Conservation (phyloP, 2,888 invertebrate genomes). For the Hydraecia micacea region DNA sequence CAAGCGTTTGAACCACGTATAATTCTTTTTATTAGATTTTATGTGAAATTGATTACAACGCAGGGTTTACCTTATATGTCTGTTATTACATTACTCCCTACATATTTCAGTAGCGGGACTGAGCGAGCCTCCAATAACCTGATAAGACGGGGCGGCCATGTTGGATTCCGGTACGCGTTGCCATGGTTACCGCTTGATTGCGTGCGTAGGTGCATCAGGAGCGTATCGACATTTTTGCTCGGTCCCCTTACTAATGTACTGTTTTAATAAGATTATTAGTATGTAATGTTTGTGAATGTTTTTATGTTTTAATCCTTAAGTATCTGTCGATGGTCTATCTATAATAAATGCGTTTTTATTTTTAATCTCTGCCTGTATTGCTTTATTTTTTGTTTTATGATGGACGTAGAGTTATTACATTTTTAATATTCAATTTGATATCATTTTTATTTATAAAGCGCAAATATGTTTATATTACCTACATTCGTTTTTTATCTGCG, state of each 20-base stretch:
- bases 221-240: constrained; percentile 64
- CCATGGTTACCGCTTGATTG: constrained; percentile 81
- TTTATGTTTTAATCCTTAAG: constrained; percentile 53
- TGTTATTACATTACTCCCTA: constrained; percentile 58
- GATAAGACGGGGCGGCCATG: constrained; percentile 81
- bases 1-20: constrained; percentile 33
- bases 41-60: constrained; percentile 56
- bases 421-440: constrained; percentile 25
- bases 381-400: constrained; percentile 28
- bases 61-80: constrained; percentile 51
- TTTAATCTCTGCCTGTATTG: constrained; percentile 40
- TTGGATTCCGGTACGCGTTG: constrained; percentile 81
- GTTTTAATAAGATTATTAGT: constrained; percentile 65
- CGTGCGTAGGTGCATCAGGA: constrained; percentile 77
- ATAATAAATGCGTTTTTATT: constrained; percentile 47
- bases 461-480: constrained; percentile 4
- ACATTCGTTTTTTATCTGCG: neutral
- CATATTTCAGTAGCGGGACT: constrained; percentile 69
- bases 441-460: constrained; percentile 34
- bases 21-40: constrained; percentile 48
- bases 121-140: constrained; percentile 75
- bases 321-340: constrained; percentile 44
- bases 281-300: constrained; percentile 51
- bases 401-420: constrained; percentile 28
- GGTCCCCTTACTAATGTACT: constrained; percentile 60